These are phyloP conservation scores for Nettapus auritus DNA, from an alignment of 2,113 vertebrate species.

Conservation along the genomic window DNA sequence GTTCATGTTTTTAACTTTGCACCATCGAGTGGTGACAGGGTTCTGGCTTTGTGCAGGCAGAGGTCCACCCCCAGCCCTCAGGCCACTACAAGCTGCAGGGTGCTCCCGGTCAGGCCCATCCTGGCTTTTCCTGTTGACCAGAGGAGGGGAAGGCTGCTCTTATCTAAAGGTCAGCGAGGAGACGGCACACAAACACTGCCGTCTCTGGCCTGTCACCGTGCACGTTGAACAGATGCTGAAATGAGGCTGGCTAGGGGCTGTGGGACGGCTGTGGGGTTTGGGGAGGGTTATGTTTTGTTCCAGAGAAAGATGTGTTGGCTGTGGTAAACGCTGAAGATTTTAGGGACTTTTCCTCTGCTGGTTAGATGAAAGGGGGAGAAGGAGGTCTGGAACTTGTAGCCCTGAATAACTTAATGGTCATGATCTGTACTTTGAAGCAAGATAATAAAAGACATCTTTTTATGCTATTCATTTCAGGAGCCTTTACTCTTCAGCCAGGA, in stretches of 20 bases:
- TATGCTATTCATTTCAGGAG: constrained; percentile 42
- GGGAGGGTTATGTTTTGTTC: not conserved
- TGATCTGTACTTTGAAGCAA: constrained; percentile 56
- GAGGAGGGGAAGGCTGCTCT: not conserved
- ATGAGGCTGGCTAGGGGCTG: not conserved
- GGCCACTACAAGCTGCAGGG: not conserved
- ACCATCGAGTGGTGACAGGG: not conserved
- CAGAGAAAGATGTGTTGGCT: not conserved
- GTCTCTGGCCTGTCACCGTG: not conserved
- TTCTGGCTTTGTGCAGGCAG: fast-evolving
- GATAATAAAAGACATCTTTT: constrained; percentile 48
- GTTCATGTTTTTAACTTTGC: not conserved
- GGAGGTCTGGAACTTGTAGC: constrained; percentile 51
- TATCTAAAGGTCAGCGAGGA: not conserved
- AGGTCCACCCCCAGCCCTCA: not conserved
- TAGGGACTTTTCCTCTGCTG: not conserved
- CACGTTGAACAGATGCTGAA: not conserved
- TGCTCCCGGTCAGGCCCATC: fast-evolving
- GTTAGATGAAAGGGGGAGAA: not conserved
- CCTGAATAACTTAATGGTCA: constrained; percentile 37
- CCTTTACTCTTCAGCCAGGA: constrained; percentile 55
- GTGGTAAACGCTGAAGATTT: not conserved
- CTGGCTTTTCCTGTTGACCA: not conserved
- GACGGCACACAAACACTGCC: not conserved
- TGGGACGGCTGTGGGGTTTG: fast-evolving